Conservation (phyloP, 1,140 invertebrate genomes). For the Achroia grisella region DNA sequence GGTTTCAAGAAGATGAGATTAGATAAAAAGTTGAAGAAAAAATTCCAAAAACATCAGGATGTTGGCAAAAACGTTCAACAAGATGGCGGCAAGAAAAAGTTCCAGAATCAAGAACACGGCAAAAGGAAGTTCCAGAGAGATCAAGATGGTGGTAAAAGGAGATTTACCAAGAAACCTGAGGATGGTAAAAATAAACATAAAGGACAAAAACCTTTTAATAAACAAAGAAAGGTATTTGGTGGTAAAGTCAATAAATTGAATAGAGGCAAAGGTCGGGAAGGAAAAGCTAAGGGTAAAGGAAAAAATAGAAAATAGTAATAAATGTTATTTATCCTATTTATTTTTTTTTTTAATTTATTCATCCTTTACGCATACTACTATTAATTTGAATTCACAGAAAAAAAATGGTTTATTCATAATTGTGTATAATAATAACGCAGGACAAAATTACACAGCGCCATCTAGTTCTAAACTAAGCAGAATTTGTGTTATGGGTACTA, state of each 20-base stretch:
- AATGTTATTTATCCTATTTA: slow-evolving; percentile 11
- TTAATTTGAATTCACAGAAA: too few relatives aligned
- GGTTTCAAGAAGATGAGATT: slow-evolving; percentile 65
- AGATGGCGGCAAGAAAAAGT: slow-evolving; percentile 22
- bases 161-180: slow-evolving; percentile 9
- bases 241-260: slow-evolving; percentile 54
- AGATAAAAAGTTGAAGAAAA: slow-evolving; percentile 57
- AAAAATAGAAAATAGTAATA: slow-evolving; percentile 20
- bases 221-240: slow-evolving; percentile 51
- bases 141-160: slow-evolving; percentile 18
- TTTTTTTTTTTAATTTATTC: not conserved
- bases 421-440: too few relatives aligned
- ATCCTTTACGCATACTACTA: too few relatives aligned
- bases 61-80: slow-evolving; percentile 18
- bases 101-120: slow-evolving; percentile 22
- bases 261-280: slow-evolving; percentile 23
- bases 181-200: slow-evolving; percentile 21
- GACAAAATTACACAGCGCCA: too few relatives aligned
- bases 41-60: slow-evolving; percentile 43
- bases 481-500: too few relatives aligned
- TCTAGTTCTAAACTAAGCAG: too few relatives aligned
- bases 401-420: too few relatives aligned
- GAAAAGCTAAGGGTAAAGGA: slow-evolving; percentile 29
- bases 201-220: slow-evolving; percentile 18
- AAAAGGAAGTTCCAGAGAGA: not conserved